Base-by-base conservation (phyloP, 2,888 invertebrate species). In the Cabera pusaria region DNA sequence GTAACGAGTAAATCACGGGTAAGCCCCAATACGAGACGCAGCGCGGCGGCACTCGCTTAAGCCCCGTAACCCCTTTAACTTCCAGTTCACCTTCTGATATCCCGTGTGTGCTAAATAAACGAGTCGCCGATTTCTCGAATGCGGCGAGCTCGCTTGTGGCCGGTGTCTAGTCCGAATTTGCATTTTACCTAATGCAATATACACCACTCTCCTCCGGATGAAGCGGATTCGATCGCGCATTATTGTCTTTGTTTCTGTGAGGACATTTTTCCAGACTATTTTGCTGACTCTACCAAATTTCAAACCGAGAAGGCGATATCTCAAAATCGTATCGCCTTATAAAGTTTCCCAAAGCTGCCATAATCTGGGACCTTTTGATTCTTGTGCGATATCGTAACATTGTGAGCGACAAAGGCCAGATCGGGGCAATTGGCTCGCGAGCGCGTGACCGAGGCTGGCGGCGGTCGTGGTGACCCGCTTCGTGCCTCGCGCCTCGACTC, bases 1-100 rank as follows among this genome's bases (percentile, higher is more conserved):
- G 76, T 74, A 72, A 78, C 76, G 75, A 79, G 82, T 85, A 85
- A 85, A 85, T 85, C 86, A 85, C 78, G 60, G 29, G 76, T 83
- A 85, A 85, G 78, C 84, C 66, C 75, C 78, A 73, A 81, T 81
- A 79, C 79, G 77, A 68, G 73, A 66, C 68, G 70, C 65, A 63
- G 60, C 65, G 63, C 62, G 67, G 57, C 60, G 59, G 60, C 59
- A 52, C 63, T 49, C 57, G 63, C 65, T 59, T 81, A 80, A 82
- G 80, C 77, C 64, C 56, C 62, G 52, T 75, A 77, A 79, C 74
- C 81, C 82, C 77, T 72, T 76, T 74, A 76, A 81, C 74, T 82
- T 40, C 40, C 27, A 39, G 38, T 26, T 82, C 73, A 74, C 79
- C 74, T 78, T 74, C 67, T 70, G 70, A 69, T 72, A 71, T 66